phyloP scores from a whole-genome alignment of 2,113 vertebrate genomes.

The Tringa solitaria region DNA sequence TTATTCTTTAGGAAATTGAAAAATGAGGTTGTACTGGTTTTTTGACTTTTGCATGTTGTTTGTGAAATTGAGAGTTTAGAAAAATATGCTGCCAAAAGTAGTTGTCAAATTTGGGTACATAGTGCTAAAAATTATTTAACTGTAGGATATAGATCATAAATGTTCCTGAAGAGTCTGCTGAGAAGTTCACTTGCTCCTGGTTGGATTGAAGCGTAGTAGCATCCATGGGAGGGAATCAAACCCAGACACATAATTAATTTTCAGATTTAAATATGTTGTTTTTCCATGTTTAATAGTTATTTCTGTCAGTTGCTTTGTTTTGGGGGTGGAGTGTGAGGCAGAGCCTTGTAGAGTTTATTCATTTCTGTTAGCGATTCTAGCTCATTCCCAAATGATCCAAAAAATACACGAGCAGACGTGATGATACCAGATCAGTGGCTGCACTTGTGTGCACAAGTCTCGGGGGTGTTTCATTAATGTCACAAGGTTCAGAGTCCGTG shows the following conservation, averaged over 20 bases:
- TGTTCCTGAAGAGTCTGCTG: neutral
- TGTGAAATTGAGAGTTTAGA: neutral
- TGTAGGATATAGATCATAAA: neutral
- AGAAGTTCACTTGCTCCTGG: neutral
- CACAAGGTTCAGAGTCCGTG: accelerated
- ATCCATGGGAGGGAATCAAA: neutral
- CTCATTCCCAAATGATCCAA: neutral
- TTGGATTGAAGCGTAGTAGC: neutral
- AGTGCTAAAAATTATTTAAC: neutral
- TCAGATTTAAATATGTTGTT: neutral
- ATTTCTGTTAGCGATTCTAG: neutral
- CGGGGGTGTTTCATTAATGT: neutral
- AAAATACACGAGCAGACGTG: neutral
- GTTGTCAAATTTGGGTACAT: neutral
- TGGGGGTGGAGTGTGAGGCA: neutral
- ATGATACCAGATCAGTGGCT: neutral
- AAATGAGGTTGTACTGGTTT: neutral
- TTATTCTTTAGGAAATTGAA: neutral
- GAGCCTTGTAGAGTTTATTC: neutral
- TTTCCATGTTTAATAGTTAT: neutral
- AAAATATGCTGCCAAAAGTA: neutral
- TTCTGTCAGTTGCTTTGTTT: neutral
- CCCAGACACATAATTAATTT: neutral
- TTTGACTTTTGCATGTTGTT: neutral
- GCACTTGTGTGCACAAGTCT: neutral